phyloP scores from a whole-genome alignment of 2,113 vertebrate genomes.

The Mustelus asterias region DNA sequence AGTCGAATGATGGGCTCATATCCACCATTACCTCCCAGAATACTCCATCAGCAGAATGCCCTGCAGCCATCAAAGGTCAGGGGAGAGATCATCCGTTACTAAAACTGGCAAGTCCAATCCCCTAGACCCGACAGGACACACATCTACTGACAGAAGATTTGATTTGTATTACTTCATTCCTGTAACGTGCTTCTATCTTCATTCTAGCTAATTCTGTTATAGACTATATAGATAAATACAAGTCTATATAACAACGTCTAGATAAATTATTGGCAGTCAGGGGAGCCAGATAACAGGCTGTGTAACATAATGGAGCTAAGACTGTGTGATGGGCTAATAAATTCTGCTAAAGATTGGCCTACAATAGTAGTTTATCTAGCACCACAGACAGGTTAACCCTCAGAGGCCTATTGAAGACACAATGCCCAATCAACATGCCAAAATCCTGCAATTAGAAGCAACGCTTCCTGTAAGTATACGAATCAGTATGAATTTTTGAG shows the following conservation, averaged over 20 bases:
- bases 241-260: slow-evolving; percentile 38
- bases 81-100: slow-evolving; percentile 40
- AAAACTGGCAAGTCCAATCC: slow-evolving; percentile 39
- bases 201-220: slow-evolving; percentile 38
- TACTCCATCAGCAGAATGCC: slow-evolving; percentile 37
- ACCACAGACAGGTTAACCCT: slow-evolving; percentile 38
- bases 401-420: slow-evolving; percentile 34
- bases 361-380: slow-evolving; percentile 37
- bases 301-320: slow-evolving; percentile 38
- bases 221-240: slow-evolving; percentile 38
- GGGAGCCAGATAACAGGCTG: slow-evolving; percentile 37
- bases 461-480: not conserved
- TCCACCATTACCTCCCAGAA: slow-evolving; percentile 39
- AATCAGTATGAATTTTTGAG: not conserved
- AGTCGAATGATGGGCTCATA: slow-evolving; percentile 37
- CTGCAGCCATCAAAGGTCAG: slow-evolving; percentile 37
- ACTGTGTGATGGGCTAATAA: slow-evolving; percentile 38
- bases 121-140: slow-evolving; percentile 37
- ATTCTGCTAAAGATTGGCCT: slow-evolving; percentile 38
- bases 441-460: slow-evolving; percentile 34
- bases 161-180: slow-evolving; percentile 38
- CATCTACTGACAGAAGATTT: slow-evolving; percentile 38
- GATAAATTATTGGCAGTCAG: slow-evolving; percentile 38
- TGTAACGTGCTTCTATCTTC: slow-evolving; percentile 38
- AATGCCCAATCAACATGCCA: slow-evolving; percentile 36